phyloP scores from a whole-genome alignment of 2,797 vertebrate genomes.

The Anabas testudineus region DNA sequence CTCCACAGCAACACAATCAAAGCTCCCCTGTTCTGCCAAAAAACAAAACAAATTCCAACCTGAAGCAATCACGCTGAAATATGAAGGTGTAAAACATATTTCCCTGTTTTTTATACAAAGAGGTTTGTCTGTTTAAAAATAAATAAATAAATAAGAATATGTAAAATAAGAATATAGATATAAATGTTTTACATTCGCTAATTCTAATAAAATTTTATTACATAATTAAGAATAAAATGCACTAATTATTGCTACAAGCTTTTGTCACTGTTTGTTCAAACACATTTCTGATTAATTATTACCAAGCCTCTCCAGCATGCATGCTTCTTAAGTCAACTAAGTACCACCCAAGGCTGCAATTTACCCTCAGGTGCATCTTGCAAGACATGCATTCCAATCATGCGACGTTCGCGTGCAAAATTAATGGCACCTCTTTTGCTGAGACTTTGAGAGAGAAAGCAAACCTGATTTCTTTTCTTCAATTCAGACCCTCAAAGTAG shows the following conservation, averaged over 20 bases:
- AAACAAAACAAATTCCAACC: conserved; percentile 42
- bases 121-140: conserved; percentile 64
- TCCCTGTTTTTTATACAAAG: conserved; percentile 6
- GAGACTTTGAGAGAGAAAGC: conserved; percentile 30
- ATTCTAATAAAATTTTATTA: conserved; percentile 2
- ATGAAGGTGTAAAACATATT: neutral
- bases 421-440: conserved; percentile 45
- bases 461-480: conserved; percentile 63
- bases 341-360: conserved; percentile 77
- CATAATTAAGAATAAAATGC: conserved; percentile 69
- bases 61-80: conserved; percentile 31
- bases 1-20: conserved; percentile 69
- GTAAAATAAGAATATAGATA: conserved; percentile 49
- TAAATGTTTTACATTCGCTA: neutral
- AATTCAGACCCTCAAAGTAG: conserved; percentile 48
- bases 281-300: conserved; percentile 85
- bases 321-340: conserved; percentile 74
- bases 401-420: conserved; percentile 58
- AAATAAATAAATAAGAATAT: conserved; percentile 56
- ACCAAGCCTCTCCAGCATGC: conserved; percentile 72
- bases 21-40: conserved; percentile 43
- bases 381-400: conserved; percentile 77
- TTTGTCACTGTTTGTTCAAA: conserved; percentile 79
- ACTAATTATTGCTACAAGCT: conserved; percentile 58
- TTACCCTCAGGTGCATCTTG: conserved; percentile 77